Evolutionary conservation across 2,113 vertebrate species (phyloP), one percentile per base, ranked within the genome.

Genomic region (Gambusia affinis): DNA sequence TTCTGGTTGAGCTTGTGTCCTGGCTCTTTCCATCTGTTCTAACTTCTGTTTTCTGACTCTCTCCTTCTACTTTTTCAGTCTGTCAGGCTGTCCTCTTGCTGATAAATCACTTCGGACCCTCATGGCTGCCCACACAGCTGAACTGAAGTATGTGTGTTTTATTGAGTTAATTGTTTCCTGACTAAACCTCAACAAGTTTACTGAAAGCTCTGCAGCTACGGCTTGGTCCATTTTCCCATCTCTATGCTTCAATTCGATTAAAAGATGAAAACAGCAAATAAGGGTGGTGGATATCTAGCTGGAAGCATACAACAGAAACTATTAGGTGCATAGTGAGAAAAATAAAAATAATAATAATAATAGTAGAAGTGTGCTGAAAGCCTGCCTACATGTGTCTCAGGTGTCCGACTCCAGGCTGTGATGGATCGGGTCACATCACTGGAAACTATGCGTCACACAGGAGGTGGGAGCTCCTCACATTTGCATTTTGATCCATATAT

Each of bases 61-160:
- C 85, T 80, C 67, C 88, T 76, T 92, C 79, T 90, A 90, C 94
- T 96, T 95, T 96, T 95, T 96, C 96, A 99, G 97, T 96, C 97
- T 99, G 95, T 99, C 97, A 97, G 97, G 97, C 96, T 99, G 97
- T 96, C 97, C 97, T 97, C 97, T 99, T 96, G 97, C 97, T 97
- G 97, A 99, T 97, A 99, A 99, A 96, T 98, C 97, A 94, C 97
- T 99, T 95, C 97, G 98, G 98, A 98, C 97, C 95, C 97, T 99
- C 94, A 99, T 99, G 97, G 97, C 97, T 97, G 97, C 98, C 93
- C 97, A 99, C 94, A 97, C 97, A 96, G 96, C 97, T 96, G 98
- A 99, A 96, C 97, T 99, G 94, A 99, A 99, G 98, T 99, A 99
- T 96, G 97, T 98, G 93, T 96, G 95, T 92, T 96, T 90, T 57